Conservation (phyloP, 2,888 invertebrate species). For the Drosophila mulleri region DNA sequence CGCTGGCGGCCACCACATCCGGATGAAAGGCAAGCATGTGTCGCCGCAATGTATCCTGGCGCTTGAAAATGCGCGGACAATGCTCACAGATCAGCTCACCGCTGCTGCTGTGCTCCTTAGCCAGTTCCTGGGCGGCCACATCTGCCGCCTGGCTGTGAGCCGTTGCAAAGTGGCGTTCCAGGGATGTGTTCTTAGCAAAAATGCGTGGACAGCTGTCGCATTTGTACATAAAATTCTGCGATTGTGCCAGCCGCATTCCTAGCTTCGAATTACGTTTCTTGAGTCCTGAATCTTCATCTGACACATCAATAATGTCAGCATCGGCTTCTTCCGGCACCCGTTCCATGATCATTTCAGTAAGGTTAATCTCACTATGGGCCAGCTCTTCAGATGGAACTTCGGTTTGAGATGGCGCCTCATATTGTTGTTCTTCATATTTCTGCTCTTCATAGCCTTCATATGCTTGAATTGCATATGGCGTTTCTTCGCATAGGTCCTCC, state of each 20-base stretch:
- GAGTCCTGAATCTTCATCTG: not conserved
- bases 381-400: constrained; percentile 5
- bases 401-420: not conserved
- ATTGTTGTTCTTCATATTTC: not conserved
- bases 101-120: constrained; percentile 50
- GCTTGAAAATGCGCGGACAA: constrained; percentile 85
- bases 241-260: constrained; percentile 63
- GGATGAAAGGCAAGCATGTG: constrained; percentile 85
- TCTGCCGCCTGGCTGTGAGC: constrained; percentile 64
- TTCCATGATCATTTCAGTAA: constrained; percentile 5
- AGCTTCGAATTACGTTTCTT: constrained; percentile 48
- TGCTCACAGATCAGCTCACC: constrained; percentile 67
- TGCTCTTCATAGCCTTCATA: not conserved
- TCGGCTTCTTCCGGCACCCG: constrained; percentile 20
- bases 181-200: constrained; percentile 74
- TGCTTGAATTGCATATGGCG: not conserved
- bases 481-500: not conserved
- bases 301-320: constrained; percentile 8
- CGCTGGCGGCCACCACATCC: constrained; percentile 68
- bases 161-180: constrained; percentile 65
- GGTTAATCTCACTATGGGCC: constrained; percentile 2
- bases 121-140: constrained; percentile 57
- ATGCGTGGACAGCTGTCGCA: constrained; percentile 69
- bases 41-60: constrained; percentile 87
- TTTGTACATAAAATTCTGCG: constrained; percentile 52